Evolutionary conservation across 2,888 invertebrate genomes (phyloP).

Genomic region (Trichopria drosophilae): DNA sequence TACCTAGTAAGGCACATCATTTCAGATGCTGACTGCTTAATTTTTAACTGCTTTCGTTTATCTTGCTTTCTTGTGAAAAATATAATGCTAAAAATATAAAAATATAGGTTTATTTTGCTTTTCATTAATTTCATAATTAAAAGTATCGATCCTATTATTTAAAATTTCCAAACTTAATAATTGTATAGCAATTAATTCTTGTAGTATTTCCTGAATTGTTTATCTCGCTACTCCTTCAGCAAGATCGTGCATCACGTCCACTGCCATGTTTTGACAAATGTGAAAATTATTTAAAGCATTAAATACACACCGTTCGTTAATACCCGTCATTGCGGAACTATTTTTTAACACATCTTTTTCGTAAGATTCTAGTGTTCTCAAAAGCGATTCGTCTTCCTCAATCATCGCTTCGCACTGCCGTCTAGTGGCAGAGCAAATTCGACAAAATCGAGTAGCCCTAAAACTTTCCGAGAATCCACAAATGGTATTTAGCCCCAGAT

Average conservation of each 20-base stretch:
- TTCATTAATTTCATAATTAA: constrained; percentile 24
- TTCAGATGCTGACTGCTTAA: constrained; percentile 16
- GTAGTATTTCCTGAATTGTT: constrained; percentile 22
- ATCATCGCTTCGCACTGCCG: constrained; percentile 27
- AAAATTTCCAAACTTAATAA: constrained; percentile 25
- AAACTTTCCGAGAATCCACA: constrained; percentile 33
- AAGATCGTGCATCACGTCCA: constrained; percentile 27
- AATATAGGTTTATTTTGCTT: constrained; percentile 25
- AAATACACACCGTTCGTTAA: constrained; percentile 29
- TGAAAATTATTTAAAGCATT: constrained; percentile 29
- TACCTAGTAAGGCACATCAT: constrained; percentile 28
- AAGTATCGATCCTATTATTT: constrained; percentile 23
- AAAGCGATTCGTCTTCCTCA: constrained; percentile 22
- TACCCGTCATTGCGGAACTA: constrained; percentile 27
- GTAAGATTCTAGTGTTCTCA: constrained; percentile 31
- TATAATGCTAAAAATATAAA: constrained; percentile 27
- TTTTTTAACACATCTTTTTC: constrained; percentile 23
- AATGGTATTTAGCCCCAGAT: constrained; percentile 29
- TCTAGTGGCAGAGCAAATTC: constrained; percentile 29
- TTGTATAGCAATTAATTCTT: constrained; percentile 21
- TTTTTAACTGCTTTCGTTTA: constrained; percentile 8
- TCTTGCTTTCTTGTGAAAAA: no score
- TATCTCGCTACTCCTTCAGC: constrained; percentile 28
- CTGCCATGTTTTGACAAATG: constrained; percentile 22
- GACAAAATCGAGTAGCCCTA: constrained; percentile 26